These are phyloP conservation scores for Rotaria macrura DNA, from an alignment of 2,888 invertebrate species.

Conservation along the genomic window DNA sequence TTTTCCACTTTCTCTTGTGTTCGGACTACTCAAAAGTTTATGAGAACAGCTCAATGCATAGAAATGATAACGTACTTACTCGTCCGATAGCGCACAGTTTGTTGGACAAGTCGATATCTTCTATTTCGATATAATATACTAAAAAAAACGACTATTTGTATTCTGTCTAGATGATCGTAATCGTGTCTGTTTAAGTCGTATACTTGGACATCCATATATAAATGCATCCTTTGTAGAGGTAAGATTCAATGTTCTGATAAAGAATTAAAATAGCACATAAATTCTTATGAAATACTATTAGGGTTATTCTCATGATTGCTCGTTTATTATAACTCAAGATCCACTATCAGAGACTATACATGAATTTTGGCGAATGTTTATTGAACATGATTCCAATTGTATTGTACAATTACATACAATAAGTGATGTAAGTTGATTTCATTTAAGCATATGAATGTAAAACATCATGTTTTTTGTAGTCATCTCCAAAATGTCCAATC, in stretches of 20 bases:
- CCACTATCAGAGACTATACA: background rate
- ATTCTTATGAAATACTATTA: background rate
- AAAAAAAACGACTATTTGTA: background rate
- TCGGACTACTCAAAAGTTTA: too few relatives aligned
- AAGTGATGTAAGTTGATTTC: background rate
- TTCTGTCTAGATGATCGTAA: background rate
- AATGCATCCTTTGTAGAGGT: slow-evolving; percentile 18
- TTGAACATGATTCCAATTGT: slow-evolving; percentile 19
- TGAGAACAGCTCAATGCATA: too few relatives aligned
- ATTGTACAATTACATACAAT: slow-evolving; percentile 13
- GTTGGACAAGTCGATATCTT: too few relatives aligned
- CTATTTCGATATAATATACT: background rate
- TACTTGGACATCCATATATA: slow-evolving; percentile 9
- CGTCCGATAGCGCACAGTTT: too few relatives aligned
- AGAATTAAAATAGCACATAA: background rate
- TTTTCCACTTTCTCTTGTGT: too few relatives aligned
- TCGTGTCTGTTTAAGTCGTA: slow-evolving; percentile 18
- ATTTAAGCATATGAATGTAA: too few relatives aligned
- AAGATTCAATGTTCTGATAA: background rate
- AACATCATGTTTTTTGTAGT: background rate
- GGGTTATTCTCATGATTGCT: background rate
- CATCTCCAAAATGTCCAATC: slow-evolving; percentile 11
- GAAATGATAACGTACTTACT: too few relatives aligned
- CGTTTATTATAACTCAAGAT: slow-evolving; percentile 13
- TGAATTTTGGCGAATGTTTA: slow-evolving; percentile 19